Evolutionary conservation across 2,888 invertebrate species (phyloP), one percentile per base, ranked within the genome.

Genomic region (Agrotis ipsilon): DNA sequence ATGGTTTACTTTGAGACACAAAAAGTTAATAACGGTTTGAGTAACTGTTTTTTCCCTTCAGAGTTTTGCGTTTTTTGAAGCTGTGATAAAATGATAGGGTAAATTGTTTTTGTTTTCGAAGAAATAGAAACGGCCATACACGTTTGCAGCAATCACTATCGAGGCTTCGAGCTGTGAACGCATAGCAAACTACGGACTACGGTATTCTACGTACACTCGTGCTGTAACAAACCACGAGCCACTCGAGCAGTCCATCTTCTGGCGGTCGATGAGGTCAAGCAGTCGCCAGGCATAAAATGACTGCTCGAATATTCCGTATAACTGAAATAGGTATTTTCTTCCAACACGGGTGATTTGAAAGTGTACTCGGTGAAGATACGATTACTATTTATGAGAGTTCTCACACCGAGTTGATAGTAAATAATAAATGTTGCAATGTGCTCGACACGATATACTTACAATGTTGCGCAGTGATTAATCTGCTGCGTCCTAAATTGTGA

Each of bases 401-500:
- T 59, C 32, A 48, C 27, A 27, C 7, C 16, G 13, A 46, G 32
- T 52, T 45, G 27, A 69, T 64, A 43, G 49, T 27, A 52, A 24
- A 54, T 18, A 27, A 55, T 55, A 55, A 39, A 67, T 58, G 51
- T 54, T 24, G 49, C 52, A 57, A 57, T 68, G 18, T 58, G 48
- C 62, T 63, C 32, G 45, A 59, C 45, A 52, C 16, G 32, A 54
- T 21, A 6, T 39, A 52, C 49, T 6, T 21, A 46, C 24, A 45
- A 24, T 18, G 18, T 64, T 71, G 59, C 55, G 51, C 21, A 65
- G 51, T 24, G 24, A 58, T 68, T 46, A 48, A 52, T 61, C 18
- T 32, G 27, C 21, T 46, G 27, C 24, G 51, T 72, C 48, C 18
- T 18, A 77, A 62, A 77, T 77, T 70, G 62, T 16, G 48, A 24